Base-by-base conservation (phyloP, 2,888 invertebrate species). In the Xestoiulus laeticollis region DNA sequence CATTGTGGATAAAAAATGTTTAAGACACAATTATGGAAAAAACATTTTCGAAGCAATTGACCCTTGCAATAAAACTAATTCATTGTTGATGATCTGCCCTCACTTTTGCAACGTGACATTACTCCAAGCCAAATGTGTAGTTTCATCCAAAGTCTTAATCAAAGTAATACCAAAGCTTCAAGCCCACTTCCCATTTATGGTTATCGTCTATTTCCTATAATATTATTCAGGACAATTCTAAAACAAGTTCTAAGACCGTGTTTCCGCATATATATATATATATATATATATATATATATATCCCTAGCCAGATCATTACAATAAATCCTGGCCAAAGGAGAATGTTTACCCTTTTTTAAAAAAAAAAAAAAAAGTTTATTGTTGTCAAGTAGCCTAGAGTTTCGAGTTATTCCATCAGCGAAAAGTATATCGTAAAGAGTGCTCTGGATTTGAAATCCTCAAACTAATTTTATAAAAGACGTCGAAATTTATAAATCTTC, bases 361-460 rank as follows among this genome's bases (percentile, higher is more conserved):
- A n/a, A n/a, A n/a, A n/a, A n/a, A n/a, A n/a, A n/a, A n/a, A n/a
- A 44, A 44, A 44, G 44, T 44, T 53, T 14, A 19, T 19, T 16
- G 53, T 53, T 53, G 53, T 53, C 53, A 53, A 53, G 53, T 53
- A 53, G n/a, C n/a, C n/a, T n/a, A n/a, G 53, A 53, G 53, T 53
- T 53, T 53, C 53, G 19, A 53, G 53, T 53, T 53, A 53, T 53
- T 53, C 19, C 53, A 53, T 53, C 53, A 53, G 19, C 4, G 19
- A 53, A 53, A 53, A 53, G 53, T 53, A 53, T 53, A 53, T 53
- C 53, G 53, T 53, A 53, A 53, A 53, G 53, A 53, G 53, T 53
- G 53, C 53, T 53, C 53, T 8, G 53, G 53, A 53, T 16, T 53
- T 53, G 53, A 53, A 53, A 53, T 53, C 53, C 53, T 53, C 53